Percentiles rank a stretch among this genome's conserved stretches.
phyloP scores from a whole-genome alignment of 2,797 vertebrate species.

The Mallotus villosus region DNA sequence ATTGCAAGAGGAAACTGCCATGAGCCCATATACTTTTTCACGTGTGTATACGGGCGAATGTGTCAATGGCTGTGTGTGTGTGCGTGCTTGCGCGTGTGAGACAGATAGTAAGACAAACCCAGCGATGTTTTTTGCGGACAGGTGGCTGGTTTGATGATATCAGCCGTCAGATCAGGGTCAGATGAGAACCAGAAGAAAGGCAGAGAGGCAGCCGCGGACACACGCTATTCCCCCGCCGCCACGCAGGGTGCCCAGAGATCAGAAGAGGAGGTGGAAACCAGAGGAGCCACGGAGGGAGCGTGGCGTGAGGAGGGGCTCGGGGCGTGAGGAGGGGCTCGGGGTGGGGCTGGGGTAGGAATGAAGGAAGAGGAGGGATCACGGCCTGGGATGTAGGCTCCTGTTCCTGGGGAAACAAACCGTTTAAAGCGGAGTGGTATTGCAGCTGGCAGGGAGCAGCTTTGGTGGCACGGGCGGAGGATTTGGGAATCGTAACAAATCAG shows the following conservation, averaged over 20 bases:
- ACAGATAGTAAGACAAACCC: too few relatives aligned
- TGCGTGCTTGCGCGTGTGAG: too few relatives aligned
- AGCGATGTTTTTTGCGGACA: not conserved
- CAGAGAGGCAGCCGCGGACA: conserved; percentile 5
- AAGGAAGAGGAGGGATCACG: not conserved
- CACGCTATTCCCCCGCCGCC: not conserved
- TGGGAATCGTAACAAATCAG: conserved; percentile 44
- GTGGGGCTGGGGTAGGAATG: not conserved
- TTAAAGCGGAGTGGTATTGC: not conserved
- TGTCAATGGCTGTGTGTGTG: too few relatives aligned
- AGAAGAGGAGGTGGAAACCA: not conserved
- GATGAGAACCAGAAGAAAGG: conserved; percentile 9
- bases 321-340: too few relatives aligned
- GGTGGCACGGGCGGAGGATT: conserved; percentile 31
- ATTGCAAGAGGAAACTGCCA: too few relatives aligned
- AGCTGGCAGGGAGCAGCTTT: conserved; percentile 18
- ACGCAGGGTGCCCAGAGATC: not conserved
- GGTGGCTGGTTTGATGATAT: not conserved
- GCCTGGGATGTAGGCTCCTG: not conserved
- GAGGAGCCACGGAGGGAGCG: not conserved
- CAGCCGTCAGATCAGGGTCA: conserved; percentile 6
- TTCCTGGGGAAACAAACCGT: conserved; percentile 10
- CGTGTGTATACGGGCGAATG: too few relatives aligned
- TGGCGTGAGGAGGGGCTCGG: not conserved
- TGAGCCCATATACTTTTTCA: too few relatives aligned